Conservation (phyloP, 2,888 invertebrate genomes). For the Tiliacea citrago region DNA sequence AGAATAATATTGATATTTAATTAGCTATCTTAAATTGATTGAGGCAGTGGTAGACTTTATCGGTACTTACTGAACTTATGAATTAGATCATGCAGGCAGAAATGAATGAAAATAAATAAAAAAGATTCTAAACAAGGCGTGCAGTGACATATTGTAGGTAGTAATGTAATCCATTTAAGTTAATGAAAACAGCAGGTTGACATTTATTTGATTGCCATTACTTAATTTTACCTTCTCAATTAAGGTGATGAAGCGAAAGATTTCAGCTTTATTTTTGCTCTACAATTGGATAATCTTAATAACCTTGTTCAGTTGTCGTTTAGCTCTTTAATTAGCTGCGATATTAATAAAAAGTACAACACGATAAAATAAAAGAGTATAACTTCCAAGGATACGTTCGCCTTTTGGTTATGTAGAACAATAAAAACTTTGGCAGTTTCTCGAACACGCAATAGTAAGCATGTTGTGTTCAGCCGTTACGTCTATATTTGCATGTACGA, state of each 20-base stretch:
- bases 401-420: constrained; percentile 56
- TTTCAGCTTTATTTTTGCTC: constrained; percentile 6
- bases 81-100: neutral
- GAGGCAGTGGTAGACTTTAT: neutral
- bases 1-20: constrained; percentile 8
- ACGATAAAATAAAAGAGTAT: constrained; percentile 41
- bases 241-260: constrained; percentile 14
- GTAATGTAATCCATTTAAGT: neutral
- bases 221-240: constrained; percentile 20
- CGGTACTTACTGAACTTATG: neutral
- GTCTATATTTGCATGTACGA: constrained; percentile 64
- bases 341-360: constrained; percentile 39
- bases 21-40: neutral
- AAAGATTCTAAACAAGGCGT: neutral
- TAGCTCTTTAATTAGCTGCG: constrained; percentile 49
- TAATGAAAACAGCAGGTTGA: constrained; percentile 10
- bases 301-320: constrained; percentile 35
- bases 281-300: constrained; percentile 41
- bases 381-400: constrained; percentile 56
- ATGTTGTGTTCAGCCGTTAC: constrained; percentile 53
- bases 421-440: constrained; percentile 65
- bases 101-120: neutral
- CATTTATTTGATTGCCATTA: constrained; percentile 22
- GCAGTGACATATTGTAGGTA: neutral
- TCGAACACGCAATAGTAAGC: constrained; percentile 59